These are phyloP conservation scores for Alentia gelatinosa DNA, from an alignment of 2,888 invertebrate species.

Conservation along the genomic window DNA sequence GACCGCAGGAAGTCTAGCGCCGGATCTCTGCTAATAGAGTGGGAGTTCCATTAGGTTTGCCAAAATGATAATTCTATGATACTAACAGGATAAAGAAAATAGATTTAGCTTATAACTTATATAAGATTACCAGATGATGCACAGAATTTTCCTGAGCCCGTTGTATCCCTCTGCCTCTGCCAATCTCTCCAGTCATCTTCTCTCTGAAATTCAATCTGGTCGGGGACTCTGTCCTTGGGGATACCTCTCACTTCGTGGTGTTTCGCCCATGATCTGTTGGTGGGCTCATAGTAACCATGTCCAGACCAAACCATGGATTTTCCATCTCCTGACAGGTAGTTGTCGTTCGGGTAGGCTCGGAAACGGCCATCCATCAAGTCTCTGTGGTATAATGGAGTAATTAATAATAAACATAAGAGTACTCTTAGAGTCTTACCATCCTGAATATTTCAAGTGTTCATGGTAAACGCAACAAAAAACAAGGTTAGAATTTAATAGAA, in stretches of 20 bases:
- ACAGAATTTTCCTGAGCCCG: slow-evolving; percentile 64
- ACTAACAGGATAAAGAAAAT: no score
- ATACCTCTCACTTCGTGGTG: slow-evolving; percentile 66
- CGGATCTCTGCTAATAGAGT: no score
- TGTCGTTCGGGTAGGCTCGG: slow-evolving; percentile 63
- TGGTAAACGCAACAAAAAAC: no score
- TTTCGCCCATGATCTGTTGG: slow-evolving; percentile 60
- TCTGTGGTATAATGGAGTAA: slow-evolving; percentile 47
- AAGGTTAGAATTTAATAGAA: no score
- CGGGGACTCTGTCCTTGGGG: slow-evolving; percentile 65
- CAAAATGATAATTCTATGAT: no score
- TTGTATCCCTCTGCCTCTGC: slow-evolving; percentile 65
- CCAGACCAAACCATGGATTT: slow-evolving; percentile 66
- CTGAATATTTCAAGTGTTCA: no score
- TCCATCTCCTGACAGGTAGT: slow-evolving; percentile 67
- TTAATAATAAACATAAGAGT: no score
- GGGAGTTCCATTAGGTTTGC: no score
- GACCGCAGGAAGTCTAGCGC: no score
- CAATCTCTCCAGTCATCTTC: slow-evolving; percentile 68
- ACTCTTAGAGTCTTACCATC: no score
- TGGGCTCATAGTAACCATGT: slow-evolving; percentile 63
- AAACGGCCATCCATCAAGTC: slow-evolving; percentile 62
- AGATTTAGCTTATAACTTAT: no score
- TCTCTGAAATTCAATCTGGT: slow-evolving; percentile 66
- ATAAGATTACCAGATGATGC: slow-evolving; percentile 65